phyloP scores from a whole-genome alignment of 2,113 vertebrate genomes.

The Petromus typicus region DNA sequence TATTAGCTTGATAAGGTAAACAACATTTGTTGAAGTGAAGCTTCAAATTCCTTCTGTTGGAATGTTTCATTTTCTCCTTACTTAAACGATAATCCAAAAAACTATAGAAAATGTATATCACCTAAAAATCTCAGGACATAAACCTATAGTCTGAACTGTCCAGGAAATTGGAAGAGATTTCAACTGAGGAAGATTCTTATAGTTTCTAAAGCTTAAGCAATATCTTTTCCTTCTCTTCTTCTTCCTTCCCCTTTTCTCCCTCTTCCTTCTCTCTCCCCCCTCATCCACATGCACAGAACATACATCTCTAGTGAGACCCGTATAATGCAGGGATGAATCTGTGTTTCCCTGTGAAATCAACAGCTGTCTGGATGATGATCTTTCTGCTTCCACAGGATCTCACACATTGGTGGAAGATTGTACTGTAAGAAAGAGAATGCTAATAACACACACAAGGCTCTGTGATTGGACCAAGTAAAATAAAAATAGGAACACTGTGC shows the following conservation, averaged over 20 bases:
- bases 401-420: not conserved
- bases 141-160: not conserved
- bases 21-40: not conserved
- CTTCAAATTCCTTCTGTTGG: not conserved
- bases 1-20: not conserved
- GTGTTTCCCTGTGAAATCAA: not conserved
- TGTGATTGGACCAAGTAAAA: not conserved
- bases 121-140: not conserved
- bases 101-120: not conserved
- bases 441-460: not conserved
- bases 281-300: not conserved
- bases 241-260: not conserved
- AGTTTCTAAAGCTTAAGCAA: not conserved
- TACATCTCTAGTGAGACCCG: not conserved
- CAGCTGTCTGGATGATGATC: not conserved
- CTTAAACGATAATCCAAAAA: conserved; percentile 8
- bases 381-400: not conserved
- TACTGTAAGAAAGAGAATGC: not conserved
- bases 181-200: not conserved
- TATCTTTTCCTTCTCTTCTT: not conserved
- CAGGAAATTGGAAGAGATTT: not conserved
- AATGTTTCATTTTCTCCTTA: conserved; percentile 19
- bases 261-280: not conserved
- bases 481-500: too few relatives aligned
- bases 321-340: not conserved